Evolutionary conservation across 2,797 vertebrate genomes (phyloP).

Genomic region (Gallirallus australis): DNA sequence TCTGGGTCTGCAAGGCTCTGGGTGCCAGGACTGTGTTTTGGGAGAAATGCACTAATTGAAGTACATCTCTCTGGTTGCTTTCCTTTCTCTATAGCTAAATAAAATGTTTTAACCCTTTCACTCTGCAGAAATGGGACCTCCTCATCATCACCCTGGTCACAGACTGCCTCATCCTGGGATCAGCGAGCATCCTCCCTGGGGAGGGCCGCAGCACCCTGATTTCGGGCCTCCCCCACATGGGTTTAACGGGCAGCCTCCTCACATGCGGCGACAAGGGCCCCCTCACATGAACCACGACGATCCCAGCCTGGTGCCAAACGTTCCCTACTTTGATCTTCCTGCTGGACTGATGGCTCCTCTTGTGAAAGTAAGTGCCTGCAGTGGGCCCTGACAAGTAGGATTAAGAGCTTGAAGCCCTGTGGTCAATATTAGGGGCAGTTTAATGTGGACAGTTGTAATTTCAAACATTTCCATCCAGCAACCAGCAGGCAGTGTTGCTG

Average conservation of each 20-base stretch:
- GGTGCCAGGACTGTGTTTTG: not conserved
- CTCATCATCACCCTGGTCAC: conserved; percentile 94
- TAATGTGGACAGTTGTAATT: fast-evolving
- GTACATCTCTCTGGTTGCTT: not conserved
- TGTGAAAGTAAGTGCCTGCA: conserved; percentile 86
- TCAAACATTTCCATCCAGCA: not conserved
- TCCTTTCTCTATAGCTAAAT: not conserved
- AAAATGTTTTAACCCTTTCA: not conserved
- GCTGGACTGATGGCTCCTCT: conserved; percentile 98
- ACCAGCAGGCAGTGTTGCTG: not conserved
- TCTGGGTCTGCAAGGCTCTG: not conserved
- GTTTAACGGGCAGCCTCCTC: conserved; percentile 96
- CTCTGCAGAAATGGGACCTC: conserved; percentile 91
- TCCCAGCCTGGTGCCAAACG: conserved; percentile 96
- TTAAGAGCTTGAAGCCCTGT: not conserved
- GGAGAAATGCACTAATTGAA: not conserved
- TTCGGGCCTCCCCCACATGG: conserved; percentile 95
- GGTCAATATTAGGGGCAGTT: not conserved
- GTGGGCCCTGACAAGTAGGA: not conserved
- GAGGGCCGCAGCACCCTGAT: conserved; percentile 91
- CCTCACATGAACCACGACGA: conserved; percentile 92
- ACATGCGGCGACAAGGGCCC: conserved; percentile 90
- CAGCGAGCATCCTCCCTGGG: conserved; percentile 94
- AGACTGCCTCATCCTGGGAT: conserved; percentile 93
- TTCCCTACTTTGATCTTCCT: conserved; percentile 97